These are phyloP conservation scores for Papilio dardanus DNA, from an alignment of 1,140 invertebrate genomes.

Conservation along the genomic window DNA sequence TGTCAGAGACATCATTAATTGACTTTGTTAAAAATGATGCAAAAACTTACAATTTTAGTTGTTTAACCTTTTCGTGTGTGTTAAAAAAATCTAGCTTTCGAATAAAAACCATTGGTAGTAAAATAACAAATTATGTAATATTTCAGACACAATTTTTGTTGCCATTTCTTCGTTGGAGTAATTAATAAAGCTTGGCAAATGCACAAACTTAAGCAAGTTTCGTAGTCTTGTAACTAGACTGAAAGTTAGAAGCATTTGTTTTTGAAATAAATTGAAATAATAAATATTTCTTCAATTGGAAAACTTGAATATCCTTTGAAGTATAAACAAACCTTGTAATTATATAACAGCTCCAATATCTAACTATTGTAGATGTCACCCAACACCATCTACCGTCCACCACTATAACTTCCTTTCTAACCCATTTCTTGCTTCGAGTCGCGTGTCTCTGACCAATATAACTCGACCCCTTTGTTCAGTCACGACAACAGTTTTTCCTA, in stretches of 20 bases:
- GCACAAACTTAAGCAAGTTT: background rate
- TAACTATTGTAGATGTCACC: constrained; percentile 16
- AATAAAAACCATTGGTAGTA: background rate
- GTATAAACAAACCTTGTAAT: background rate
- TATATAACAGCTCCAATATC: background rate
- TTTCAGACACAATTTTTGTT: too few relatives aligned
- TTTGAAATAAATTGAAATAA: background rate
- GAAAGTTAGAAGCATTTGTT: background rate
- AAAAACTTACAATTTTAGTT: background rate
- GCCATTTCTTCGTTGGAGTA: too few relatives aligned
- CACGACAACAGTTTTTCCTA: background rate
- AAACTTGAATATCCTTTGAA: background rate
- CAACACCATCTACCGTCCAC: constrained; percentile 21
- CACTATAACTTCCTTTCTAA: constrained; percentile 35
- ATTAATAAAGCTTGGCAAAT: too few relatives aligned
- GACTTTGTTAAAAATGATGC: background rate
- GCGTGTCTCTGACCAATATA: constrained; percentile 26
- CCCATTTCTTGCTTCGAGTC: constrained; percentile 33
- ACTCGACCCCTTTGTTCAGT: background rate
- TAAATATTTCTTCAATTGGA: background rate
- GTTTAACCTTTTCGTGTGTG: background rate
- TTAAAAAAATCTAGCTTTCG: background rate
- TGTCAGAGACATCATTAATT: background rate
- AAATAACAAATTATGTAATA: background rate
- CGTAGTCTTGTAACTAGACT: background rate